phyloP scores from a whole-genome alignment of 1,140 invertebrate species.

The Agrilus planipennis region DNA sequence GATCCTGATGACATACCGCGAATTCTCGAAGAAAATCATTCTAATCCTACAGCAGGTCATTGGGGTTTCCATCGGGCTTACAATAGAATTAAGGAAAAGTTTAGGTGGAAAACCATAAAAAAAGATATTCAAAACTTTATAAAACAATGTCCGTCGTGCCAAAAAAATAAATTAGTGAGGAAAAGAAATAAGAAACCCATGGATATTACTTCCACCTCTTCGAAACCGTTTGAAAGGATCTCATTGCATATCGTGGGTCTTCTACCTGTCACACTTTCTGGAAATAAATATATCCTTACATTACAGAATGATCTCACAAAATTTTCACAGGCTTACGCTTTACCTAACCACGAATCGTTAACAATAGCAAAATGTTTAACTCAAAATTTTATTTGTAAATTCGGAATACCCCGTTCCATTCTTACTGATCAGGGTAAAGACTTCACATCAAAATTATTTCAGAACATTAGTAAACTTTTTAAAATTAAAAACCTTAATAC shows the following conservation, averaged over 20 bases:
- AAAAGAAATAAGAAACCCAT: constrained; percentile 8
- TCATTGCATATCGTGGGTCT: constrained; percentile 24
- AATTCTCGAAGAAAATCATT: too few species aligned
- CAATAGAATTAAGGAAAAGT: too few species aligned
- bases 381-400: constrained; percentile 20
- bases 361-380: constrained; percentile 24
- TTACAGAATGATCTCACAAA: constrained; percentile 32
- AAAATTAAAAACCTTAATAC: constrained; percentile 25
- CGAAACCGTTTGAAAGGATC: constrained; percentile 6
- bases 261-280: constrained; percentile 14
- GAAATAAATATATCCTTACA: constrained; percentile 29
- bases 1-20: too few species aligned
- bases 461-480: constrained; percentile 20
- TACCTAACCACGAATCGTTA: constrained; percentile 28
- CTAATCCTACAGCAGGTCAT: too few species aligned
- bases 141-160: too few species aligned
- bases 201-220: constrained; percentile 10
- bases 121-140: too few species aligned
- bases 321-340: constrained; percentile 25
- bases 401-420: constrained; percentile 18
- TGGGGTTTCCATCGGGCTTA: too few species aligned
- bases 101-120: too few species aligned
- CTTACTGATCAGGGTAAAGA: constrained; percentile 24
- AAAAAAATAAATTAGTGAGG: constrained; percentile 11
- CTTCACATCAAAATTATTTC: constrained; percentile 22